phyloP scores from a whole-genome alignment of 2,888 invertebrate species.

The Tupiocoris notatus region DNA sequence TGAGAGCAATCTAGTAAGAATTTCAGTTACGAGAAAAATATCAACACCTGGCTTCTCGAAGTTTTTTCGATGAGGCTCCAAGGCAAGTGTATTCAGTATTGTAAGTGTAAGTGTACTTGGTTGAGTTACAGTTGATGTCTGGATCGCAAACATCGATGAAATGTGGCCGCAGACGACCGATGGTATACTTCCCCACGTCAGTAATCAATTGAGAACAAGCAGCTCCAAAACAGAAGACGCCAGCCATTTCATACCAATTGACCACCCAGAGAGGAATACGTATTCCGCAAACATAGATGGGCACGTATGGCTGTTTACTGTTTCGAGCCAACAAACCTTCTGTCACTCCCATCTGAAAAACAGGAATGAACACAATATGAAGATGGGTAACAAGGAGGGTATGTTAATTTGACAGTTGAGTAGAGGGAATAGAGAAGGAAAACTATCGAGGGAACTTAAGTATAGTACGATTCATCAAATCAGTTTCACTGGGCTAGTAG shows the following conservation, averaged over 20 bases:
- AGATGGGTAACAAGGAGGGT: too few species aligned
- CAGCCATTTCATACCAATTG: slow-evolving; percentile 71
- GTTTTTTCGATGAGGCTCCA: slow-evolving; percentile 67
- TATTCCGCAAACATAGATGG: slow-evolving; percentile 55
- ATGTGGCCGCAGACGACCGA: slow-evolving; percentile 91
- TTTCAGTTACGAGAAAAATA: too few species aligned
- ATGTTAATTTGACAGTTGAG: too few species aligned
- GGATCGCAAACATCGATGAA: slow-evolving; percentile 88
- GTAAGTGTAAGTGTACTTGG: slow-evolving; percentile 63
- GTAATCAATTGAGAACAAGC: slow-evolving; percentile 82
- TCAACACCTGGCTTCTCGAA: slow-evolving; percentile 69
- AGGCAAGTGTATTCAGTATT: slow-evolving; percentile 70
- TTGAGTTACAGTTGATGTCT: slow-evolving; percentile 61
- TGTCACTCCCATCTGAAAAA: slow-evolving; percentile 42
- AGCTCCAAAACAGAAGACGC: slow-evolving; percentile 84
- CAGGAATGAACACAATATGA: too few species aligned
- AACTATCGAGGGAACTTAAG: too few species aligned
- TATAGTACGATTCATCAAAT: too few species aligned
- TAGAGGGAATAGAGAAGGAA: too few species aligned
- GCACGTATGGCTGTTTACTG: neutral
- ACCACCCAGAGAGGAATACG: slow-evolving; percentile 72
- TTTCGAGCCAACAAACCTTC: slow-evolving; percentile 37
- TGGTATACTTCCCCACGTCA: slow-evolving; percentile 89
- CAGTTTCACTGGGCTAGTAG: too few species aligned
- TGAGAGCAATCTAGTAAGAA: too few species aligned